A percentile compares a stretch with the other conserved stretches of the same genome.
These are phyloP conservation scores for Amphiprion percula DNA, from an alignment of 2,113 vertebrate species.

Conservation along the genomic window DNA sequence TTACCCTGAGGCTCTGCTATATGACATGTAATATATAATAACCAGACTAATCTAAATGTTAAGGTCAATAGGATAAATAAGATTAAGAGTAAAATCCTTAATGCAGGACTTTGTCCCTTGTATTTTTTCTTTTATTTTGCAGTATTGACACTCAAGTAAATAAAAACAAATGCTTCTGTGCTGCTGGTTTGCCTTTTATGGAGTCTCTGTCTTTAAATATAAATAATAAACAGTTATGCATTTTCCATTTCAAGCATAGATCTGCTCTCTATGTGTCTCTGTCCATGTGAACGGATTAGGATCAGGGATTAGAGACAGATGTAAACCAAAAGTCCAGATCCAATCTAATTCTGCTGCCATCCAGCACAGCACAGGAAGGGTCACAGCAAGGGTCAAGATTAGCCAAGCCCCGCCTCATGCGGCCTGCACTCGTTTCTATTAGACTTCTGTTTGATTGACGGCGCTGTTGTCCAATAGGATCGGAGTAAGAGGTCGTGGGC, in stretches of 20 bases:
- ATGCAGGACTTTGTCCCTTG: no score
- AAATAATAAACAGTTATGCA: background rate
- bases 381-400: conserved; percentile 39
- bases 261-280: background rate
- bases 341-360: conserved; percentile 8
- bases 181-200: no score
- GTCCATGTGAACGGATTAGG: conserved; percentile 57
- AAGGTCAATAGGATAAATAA: no score
- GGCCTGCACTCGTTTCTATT: background rate
- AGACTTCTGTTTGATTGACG: background rate
- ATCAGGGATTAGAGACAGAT: conserved; percentile 66
- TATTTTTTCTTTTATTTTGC: no score
- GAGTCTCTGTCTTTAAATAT: no score
- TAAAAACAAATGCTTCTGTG: no score
- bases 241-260: background rate
- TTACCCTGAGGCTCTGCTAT: no score
- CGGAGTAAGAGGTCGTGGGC: background rate
- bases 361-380: conserved; percentile 9
- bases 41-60: no score
- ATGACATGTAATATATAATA: no score
- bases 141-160: no score
- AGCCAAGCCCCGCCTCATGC: background rate
- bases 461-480: conserved; percentile 40
- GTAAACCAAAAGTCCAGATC: conserved; percentile 52
- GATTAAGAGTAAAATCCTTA: no score